Percentiles rank a stretch among this genome's conserved stretches.
Evolutionary conservation across 2,888 invertebrate genomes (phyloP).

Genomic region (Hipparchia sbordonii): DNA sequence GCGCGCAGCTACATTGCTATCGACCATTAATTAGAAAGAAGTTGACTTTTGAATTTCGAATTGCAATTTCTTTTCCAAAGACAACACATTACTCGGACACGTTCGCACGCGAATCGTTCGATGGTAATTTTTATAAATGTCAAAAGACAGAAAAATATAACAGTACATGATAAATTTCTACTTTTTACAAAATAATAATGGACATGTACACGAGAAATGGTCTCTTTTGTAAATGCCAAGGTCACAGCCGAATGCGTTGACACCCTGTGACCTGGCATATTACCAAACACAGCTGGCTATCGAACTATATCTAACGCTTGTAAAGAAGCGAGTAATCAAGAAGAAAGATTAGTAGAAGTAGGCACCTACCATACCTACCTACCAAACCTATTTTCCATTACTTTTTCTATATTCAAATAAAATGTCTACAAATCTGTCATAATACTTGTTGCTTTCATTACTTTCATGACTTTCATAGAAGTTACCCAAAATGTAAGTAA

Average conservation of each 20-base stretch:
- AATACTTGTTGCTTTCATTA: too few relatives aligned
- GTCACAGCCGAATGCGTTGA: conserved; percentile 15
- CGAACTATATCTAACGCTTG: too few relatives aligned
- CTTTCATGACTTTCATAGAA: too few relatives aligned
- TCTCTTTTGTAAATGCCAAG: conserved; percentile 18
- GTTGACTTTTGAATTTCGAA: conserved; percentile 41
- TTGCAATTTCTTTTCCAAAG: conserved; percentile 36
- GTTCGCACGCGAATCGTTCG: conserved; percentile 37
- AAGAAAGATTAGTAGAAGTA: too few relatives aligned
- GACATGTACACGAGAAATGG: conserved; percentile 17
- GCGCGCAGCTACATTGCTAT: conserved; percentile 34
- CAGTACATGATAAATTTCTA: conserved; percentile 23
- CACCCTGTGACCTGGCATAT: not conserved
- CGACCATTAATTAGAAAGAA: conserved; percentile 40
- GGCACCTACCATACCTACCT: too few relatives aligned
- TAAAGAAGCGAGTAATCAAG: too few relatives aligned
- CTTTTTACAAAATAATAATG: conserved; percentile 33
- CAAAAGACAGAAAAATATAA: conserved; percentile 35
- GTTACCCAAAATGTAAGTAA: too few relatives aligned
- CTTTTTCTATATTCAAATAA: too few relatives aligned
- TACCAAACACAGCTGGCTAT: not conserved
- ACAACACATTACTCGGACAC: conserved; percentile 34
- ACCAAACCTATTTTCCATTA: too few relatives aligned
- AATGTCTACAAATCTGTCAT: too few relatives aligned
- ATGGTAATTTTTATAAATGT: conserved; percentile 41